Percentiles rank a stretch among this genome's conserved stretches.
Conservation (phyloP, 2,113 vertebrate species). For the Leucosticte australis region DNA sequence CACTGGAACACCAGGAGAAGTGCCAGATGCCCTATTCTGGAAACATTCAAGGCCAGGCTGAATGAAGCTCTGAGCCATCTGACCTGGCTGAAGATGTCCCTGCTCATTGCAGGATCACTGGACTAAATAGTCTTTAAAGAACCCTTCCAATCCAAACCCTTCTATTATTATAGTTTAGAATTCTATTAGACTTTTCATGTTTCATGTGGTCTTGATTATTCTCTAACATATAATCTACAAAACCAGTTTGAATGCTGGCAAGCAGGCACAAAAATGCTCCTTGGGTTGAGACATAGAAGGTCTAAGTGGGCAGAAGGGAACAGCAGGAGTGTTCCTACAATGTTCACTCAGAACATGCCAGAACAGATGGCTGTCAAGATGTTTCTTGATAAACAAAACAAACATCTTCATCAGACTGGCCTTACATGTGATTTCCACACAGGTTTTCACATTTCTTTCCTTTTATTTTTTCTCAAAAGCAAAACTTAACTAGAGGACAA, state of each 20-base stretch:
- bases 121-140: background rate
- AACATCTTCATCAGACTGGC: background rate
- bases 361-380: background rate
- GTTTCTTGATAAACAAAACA: background rate
- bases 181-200: background rate
- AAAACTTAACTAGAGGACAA: background rate
- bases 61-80: background rate
- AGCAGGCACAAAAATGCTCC: background rate
- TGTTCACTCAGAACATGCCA: background rate
- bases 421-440: background rate
- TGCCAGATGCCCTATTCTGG: background rate
- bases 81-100: background rate
- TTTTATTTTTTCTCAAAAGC: background rate
- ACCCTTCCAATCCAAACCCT: background rate
- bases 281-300: background rate
- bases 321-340: background rate
- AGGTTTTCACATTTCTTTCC: background rate
- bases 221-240: background rate
- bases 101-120: background rate
- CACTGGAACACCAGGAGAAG: background rate
- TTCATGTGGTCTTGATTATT: background rate
- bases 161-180: background rate
- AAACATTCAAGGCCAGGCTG: background rate
- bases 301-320: background rate
- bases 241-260: background rate